Base-by-base conservation (phyloP, 2,797 vertebrate genomes). In the Babyrousa celebensis region DNA sequence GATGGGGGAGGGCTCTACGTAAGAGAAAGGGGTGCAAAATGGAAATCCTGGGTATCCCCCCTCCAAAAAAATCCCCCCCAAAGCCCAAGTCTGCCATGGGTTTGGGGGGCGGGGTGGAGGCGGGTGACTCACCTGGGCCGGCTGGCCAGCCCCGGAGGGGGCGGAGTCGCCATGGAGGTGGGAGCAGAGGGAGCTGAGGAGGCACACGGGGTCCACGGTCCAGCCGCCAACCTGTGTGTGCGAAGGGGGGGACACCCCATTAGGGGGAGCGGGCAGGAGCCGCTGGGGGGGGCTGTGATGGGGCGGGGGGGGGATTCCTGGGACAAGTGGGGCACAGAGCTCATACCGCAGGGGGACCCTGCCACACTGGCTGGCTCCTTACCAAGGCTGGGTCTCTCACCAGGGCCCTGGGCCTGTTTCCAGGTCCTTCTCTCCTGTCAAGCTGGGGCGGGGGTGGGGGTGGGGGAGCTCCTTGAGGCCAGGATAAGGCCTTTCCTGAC, bases 211-310 rank as follows among this genome's bases (percentile, higher is more conserved):
- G 97, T 98, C 98, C 98, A 98, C 97, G 71, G 97, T 98, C 98
- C 98, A 98, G 98, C 98, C 95, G 92, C 98, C 98, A 94, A 98
- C 98, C 98, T 98, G 98, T 98, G 98, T 98, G 98, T 97, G 98
- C 83, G 97, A 97, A 97, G 96, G 7, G 95, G 95, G 97, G 97
- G 97, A 98, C 97, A 98, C 98, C 98, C 98, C 95, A 96, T 98
- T 98, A 98, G 98, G 98, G 97, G 97, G 96, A 94, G 95, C 93
- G 91, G 96, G 93, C 97, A 93, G 94, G 93, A 97, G 97, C 98
- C 96, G 96, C 97, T 98, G 94, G 97, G 86, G 96, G 87, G 96
- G 79, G 63, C 83, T 65, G 43, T 60, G 86, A 58, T 0, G 0
- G 72, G 92, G 12, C 5, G 6, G 87, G 54, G 36, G 40, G 29